These are phyloP conservation scores for Eristalis pertinax DNA, from an alignment of 2,888 invertebrate genomes.

Conservation along the genomic window DNA sequence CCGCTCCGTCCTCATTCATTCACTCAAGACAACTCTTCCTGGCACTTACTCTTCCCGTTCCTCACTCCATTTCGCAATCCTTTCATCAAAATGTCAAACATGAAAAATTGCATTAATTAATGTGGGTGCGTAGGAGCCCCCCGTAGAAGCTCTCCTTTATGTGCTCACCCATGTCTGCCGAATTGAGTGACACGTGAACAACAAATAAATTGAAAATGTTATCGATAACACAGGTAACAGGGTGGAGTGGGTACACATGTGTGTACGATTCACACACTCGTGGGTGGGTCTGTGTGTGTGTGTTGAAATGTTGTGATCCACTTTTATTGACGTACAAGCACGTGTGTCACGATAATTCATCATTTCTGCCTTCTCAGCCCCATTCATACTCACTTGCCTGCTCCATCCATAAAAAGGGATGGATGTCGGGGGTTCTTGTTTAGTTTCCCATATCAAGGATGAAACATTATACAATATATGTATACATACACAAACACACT, in stretches of 20 bases:
- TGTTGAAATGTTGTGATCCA: conserved; percentile 51
- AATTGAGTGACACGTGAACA: conserved; percentile 57
- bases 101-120: conserved; percentile 68
- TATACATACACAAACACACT: not conserved
- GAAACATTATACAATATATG: not conserved
- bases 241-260: not conserved
- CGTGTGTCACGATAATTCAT: conserved; percentile 53
- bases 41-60: not conserved
- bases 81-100: conserved; percentile 59
- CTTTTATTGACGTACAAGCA: conserved; percentile 49
- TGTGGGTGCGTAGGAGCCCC: conserved; percentile 5
- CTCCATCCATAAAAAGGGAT: conserved; percentile 6
- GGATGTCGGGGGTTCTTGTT: conserved; percentile 19
- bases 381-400: not conserved
- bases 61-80: conserved; percentile 20
- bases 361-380: conserved; percentile 38
- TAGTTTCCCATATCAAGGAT: conserved; percentile 19
- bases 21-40: conserved; percentile 3
- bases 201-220: conserved; percentile 60
- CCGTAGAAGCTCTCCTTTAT: not conserved
- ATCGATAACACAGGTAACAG: conserved; percentile 50
- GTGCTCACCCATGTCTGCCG: conserved; percentile 9
- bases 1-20: not conserved
- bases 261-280: not conserved
- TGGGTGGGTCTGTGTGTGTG: not conserved